These are phyloP conservation scores for Drosophila subpulchrella DNA, from an alignment of 1,140 invertebrate genomes.

Conservation along the genomic window DNA sequence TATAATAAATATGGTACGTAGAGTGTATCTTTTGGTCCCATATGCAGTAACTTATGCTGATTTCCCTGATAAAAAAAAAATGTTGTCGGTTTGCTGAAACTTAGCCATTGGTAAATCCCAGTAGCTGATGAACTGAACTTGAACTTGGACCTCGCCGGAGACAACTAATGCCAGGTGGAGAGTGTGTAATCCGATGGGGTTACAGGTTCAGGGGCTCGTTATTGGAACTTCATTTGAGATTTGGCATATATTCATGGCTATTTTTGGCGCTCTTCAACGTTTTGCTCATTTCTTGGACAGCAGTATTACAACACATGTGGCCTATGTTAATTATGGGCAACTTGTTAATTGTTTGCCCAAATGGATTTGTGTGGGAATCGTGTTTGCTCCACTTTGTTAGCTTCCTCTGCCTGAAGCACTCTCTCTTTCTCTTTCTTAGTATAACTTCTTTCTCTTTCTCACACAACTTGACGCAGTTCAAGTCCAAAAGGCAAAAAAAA, in stretches of 20 bases:
- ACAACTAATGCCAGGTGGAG: constrained; percentile 43
- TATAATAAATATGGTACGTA: neutral
- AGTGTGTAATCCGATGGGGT: constrained; percentile 47
- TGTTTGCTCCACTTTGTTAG: constrained; percentile 44
- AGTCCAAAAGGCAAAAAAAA: constrained; percentile 24
- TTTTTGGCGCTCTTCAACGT: constrained; percentile 11
- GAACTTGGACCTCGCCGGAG: constrained; percentile 56
- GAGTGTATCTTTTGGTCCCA: neutral
- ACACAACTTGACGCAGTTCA: constrained; percentile 29
- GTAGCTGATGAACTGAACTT: constrained; percentile 59
- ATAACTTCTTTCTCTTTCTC: constrained; percentile 10
- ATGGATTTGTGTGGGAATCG: constrained; percentile 24
- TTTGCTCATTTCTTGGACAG: constrained; percentile 22
- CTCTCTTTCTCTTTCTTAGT: neutral
- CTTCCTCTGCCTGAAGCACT: constrained; percentile 23
- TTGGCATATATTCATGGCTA: constrained; percentile 12
- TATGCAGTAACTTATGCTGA: neutral
- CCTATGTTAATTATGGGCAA: constrained; percentile 21
- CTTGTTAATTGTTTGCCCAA: constrained; percentile 48
- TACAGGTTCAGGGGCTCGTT: constrained; percentile 57
- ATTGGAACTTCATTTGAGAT: constrained; percentile 34
- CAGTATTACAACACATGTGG: constrained; percentile 24
- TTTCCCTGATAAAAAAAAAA: constrained; percentile 26
- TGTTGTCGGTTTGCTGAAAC: constrained; percentile 41
- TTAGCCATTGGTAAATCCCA: constrained; percentile 64